Base-by-base conservation (phyloP, 2,113 vertebrate genomes). In the Dasyprocta punctata region DNA sequence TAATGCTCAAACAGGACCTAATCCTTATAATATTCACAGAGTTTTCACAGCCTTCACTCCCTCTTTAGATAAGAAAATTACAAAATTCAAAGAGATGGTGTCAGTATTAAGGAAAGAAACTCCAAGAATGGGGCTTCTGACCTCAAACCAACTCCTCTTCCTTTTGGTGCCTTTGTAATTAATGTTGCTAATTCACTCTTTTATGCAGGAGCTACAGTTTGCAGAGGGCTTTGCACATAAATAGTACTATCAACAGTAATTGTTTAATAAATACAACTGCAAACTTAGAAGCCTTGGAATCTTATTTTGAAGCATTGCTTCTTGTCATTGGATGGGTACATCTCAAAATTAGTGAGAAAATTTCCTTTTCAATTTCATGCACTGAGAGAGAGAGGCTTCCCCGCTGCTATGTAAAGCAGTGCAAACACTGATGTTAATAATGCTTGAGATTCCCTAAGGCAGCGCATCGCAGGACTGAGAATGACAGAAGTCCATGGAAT, bases 1-100 rank as follows among this genome's bases (percentile, higher is more conserved):
- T 97, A 95, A 90, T 90, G 82, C 85, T 98, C 54, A 89, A 83
- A 73, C 41, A 92, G 73, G 67, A 95, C 95, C 67, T 89, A 65
- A 92, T 95, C 54, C 36, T 94, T 94, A 65, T 9, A 87, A 94
- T 61, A 86, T 12, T 94, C 71, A 22, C 58, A 58, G 86, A 84
- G 22, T 44, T 96, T 95, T 88, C 84, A 78, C 1, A 82, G 81
- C 36, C 41, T 58, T 93, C 24, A 4, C 6, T 96, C 36, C 7
- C 14, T 90, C 84, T 96, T 41, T 49, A 30, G 61, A 85, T 52
- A 71, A 92, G 36, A 60, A 91, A 93, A 92, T 78, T 52, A 60
- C 20, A 78, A 95, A 92, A 93, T 28, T 49, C 38, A 67, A 73
- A 84, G 87, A 92, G n/a, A 92, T 44, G 11, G 14, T 52, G 1